Base-by-base conservation (phyloP, 2,797 vertebrate species). In the Schizothorax lantsangensis region DNA sequence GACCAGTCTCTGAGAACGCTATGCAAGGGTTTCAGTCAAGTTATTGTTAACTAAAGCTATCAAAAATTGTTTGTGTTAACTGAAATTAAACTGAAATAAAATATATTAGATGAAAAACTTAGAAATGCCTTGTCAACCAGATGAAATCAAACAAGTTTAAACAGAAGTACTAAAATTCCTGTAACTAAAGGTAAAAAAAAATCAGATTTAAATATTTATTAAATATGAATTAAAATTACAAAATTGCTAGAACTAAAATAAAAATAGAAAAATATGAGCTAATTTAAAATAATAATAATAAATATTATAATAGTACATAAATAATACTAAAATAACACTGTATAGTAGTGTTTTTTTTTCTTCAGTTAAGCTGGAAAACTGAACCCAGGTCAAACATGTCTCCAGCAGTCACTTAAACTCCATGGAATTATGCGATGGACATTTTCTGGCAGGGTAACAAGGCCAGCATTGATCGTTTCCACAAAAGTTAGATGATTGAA, bases 401-500 rank as follows among this genome's bases (percentile, higher is more conserved):
- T 62, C 11, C 11, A 74, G 54, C 40, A 77, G 57, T 77, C 72
- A 33, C 54, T 62, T 72, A 64, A 47, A 47, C 14, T 45, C 40
- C 21, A 49, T 49, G 54, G 30, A 77, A 77, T 77, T 77, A 68
- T 84, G 17, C 38, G 59, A 54, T 19, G 26, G n/a, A 83, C 19
- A 21, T 64, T 52, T 66, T 36, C 30, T 84, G 74, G 40, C 74
- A 43, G 12, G 19, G 68, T 54, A 84, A 54, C 45, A 84, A 84
- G 23, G n/a, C 9, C 45, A 52, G 33, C 74, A 74, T 52, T 79
- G 47, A 84, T 30, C 14, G 62, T 78, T 78, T 84, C n/a, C 47
- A 68, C 45, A 49, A 68, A 40, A 52, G 59, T 68, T 54, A 11
- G 8, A 6, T 84, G 83, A 84, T 84, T 68, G 74, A 68, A 84